Evolutionary conservation across 1,140 invertebrate genomes (phyloP), one percentile per base, ranked within the genome.

Genomic region (Saccostrea echinata): DNA sequence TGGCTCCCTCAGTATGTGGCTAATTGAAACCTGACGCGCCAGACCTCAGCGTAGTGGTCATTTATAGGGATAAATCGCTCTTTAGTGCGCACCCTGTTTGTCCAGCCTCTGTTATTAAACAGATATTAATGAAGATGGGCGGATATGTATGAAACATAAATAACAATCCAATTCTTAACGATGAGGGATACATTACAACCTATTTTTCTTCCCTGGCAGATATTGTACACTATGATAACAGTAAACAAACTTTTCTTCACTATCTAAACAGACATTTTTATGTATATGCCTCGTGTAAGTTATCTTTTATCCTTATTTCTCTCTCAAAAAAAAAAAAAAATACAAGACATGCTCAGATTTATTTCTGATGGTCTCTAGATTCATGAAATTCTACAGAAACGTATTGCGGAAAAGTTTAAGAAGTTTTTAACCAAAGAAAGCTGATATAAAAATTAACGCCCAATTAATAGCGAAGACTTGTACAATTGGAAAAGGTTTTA

Each of bases 121-220:
- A 33, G 30, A 71, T 71, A 71, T 71, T 30, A 71, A 71, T 71
- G 68, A 71, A 71, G 27, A 27, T 71, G 68, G 68, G 68, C 68
- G 68, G n/a, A 33, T 71, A 71, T 9, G 68, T 27, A 71, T 71
- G 68, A 71, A 71, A 71, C 68, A 71, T 71, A 71, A 71, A 71
- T 71, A 30, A 71, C 68, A 71, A 27, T 8, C 12, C 24, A 24
- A 71, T 71, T 71, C 68, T 71, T 30, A n/a, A 30, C n/a, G 12
- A 71, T 57, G 55, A 57, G 16, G 68, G 24, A 71, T 71, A 71
- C 27, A 13, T 71, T 30, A 71, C 68, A 71, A 71, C 27, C 68
- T 33, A 30, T 30, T 71, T 27, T 33, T 71, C 68, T 71, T 71
- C 24, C 24, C 68, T 30, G 68, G 24, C 68, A 30, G 30, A 27